Base-by-base conservation (phyloP, 1,140 invertebrate genomes). In the Pissodes strobi region DNA sequence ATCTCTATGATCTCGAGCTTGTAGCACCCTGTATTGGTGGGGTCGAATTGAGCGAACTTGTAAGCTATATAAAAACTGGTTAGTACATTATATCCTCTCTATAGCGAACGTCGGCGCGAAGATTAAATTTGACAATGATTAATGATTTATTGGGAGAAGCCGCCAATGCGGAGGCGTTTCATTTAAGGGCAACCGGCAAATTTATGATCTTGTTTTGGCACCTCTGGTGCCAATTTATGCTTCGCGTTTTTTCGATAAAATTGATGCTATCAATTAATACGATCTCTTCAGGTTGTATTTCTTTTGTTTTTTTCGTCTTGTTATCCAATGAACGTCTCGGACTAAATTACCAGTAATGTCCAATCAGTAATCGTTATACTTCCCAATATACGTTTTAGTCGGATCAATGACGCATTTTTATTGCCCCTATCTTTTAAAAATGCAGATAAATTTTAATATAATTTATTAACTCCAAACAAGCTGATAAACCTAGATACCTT, bases 181-280 rank as follows among this genome's bases (percentile, higher is more conserved):
- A 43, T 34, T 48, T 43, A 59, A 59, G 56, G 56, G 43, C 56
- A 30, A 12, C 27, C 17, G 6, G 27, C 45, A 48, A 38, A 59
- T 59, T 59, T 59, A 59, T 59, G 43, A 38, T 34, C 41, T 15
- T 59, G 56, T 59, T 59, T 48, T 59, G 56, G 34, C 56, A 59
- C 56, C 45, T 48, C 43, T 37, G 34, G 56, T 48, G 56, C 43
- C 43, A 43, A 59, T 59, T 59, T 59, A 59, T 59, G 21, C 43
- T 37, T 22, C 25, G 15, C 22, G 53, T 41, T 57, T 57, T 30
- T 43, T 57, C 53, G 53, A 57, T 57, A 57, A 43, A 57, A 38
- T 57, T 57, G 38, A 43, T 34, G 19, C 45, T 57, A 57, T 57
- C 53, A 57, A 57, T 52, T 52, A 52, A 52, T 52, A 34, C 25